A percentile compares a stretch with the other conserved stretches of the same genome.
These are phyloP conservation scores for Martes martes DNA, from an alignment of 2,113 vertebrate genomes.

Conservation along the genomic window DNA sequence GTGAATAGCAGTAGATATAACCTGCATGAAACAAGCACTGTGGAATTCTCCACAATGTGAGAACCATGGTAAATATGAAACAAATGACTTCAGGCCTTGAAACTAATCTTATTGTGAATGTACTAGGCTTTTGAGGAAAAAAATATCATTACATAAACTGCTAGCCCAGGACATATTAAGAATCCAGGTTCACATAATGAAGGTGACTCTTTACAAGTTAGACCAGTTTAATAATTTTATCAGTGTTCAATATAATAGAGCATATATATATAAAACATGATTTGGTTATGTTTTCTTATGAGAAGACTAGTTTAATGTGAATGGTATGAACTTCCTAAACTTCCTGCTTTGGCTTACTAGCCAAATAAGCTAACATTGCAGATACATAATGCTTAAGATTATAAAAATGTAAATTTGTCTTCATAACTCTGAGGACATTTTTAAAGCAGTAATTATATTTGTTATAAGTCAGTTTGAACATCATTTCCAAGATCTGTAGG, in stretches of 20 bases:
- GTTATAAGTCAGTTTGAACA: background rate
- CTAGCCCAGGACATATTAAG: background rate
- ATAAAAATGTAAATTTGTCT: conserved; percentile 22
- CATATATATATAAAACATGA: background rate
- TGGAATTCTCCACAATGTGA: background rate
- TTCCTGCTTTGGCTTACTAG: background rate
- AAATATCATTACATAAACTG: background rate
- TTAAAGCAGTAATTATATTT: background rate
- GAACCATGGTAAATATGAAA: background rate
- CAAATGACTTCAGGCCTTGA: background rate
- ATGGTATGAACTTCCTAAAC: background rate
- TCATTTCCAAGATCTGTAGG: background rate
- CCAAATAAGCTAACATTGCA: background rate
- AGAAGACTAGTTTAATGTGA: conserved; percentile 4
- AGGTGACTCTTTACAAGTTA: background rate
- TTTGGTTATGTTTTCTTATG: background rate
- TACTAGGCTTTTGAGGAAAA: background rate
- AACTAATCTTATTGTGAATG: background rate
- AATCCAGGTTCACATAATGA: background rate
- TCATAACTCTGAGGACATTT: background rate
- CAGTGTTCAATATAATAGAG: background rate
- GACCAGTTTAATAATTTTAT: background rate
- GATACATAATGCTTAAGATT: background rate
- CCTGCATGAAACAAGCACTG: background rate
- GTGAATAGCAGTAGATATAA: background rate